A percentile compares a stretch with the other conserved stretches of the same genome.
These are phyloP conservation scores for Pygocentrus nattereri DNA, from an alignment of 2,797 vertebrate genomes.

Conservation along the genomic window DNA sequence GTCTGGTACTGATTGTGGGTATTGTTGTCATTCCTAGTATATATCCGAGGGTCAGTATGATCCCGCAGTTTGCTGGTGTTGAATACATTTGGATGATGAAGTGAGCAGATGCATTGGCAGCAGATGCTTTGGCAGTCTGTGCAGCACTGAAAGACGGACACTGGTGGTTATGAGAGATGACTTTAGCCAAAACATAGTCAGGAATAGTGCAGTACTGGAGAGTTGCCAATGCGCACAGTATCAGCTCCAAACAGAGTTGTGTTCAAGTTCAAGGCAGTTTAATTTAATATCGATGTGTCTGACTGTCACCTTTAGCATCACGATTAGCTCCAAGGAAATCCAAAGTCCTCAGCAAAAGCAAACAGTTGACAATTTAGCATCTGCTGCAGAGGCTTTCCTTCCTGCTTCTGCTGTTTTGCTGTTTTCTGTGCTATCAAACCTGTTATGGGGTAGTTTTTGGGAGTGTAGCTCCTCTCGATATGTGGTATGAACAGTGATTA, in stretches of 20 bases:
- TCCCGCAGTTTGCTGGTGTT: not conserved
- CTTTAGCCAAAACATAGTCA: slow-evolving; percentile 8
- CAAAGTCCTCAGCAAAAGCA: no score
- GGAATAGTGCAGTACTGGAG: not conserved
- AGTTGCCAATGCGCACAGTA: not conserved
- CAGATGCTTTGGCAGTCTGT: not conserved
- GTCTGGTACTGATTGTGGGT: no score
- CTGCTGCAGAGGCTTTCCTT: no score
- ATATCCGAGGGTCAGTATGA: no score
- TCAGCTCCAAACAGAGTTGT: not conserved
- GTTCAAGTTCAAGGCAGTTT: not conserved
- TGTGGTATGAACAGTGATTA: no score
- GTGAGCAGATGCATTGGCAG: not conserved
- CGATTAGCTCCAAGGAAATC: no score
- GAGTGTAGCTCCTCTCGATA: no score
- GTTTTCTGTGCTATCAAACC: not conserved
- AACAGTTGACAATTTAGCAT: no score
- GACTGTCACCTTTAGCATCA: no score
- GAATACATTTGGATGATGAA: not conserved
- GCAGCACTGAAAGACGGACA: slow-evolving; percentile 13
- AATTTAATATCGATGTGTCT: no score
- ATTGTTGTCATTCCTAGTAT: no score
- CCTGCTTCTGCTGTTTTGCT: no score
- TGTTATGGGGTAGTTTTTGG: not conserved
- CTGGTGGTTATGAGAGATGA: slow-evolving; percentile 6